These are phyloP conservation scores for Paedocypris micromegethes DNA, from an alignment of 2,797 vertebrate genomes.

Conservation along the genomic window DNA sequence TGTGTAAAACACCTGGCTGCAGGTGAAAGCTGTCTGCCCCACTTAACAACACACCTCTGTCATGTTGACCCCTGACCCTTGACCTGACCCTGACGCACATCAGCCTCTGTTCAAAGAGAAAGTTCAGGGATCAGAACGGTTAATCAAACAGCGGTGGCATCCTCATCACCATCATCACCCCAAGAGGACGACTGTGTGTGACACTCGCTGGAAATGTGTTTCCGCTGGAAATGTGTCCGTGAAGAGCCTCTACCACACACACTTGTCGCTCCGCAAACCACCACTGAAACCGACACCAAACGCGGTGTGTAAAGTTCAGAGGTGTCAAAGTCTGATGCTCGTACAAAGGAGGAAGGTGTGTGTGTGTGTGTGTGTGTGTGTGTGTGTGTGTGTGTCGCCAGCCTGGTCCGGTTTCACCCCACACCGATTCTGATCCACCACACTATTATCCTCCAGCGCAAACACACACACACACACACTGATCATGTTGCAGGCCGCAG, in stretches of 20 bases:
- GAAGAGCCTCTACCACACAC: too few species aligned
- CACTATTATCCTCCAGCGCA: neutral
- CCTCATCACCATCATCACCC: too few species aligned
- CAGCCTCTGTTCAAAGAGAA: too few species aligned
- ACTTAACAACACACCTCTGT: conserved; percentile 75
- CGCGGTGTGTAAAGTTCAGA: conserved; percentile 49
- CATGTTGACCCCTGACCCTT: conserved; percentile 62
- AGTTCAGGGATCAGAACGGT: neutral
- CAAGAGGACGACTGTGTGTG: too few species aligned
- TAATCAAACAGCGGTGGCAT: too few species aligned
- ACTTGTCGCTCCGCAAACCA: conserved; percentile 37
- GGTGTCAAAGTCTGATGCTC: conserved; percentile 64
- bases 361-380: conserved; percentile 56
- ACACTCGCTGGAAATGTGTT: too few species aligned
- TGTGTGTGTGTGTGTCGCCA: conserved; percentile 59
- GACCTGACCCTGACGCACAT: conserved; percentile 51
- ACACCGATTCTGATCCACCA: conserved; percentile 63
- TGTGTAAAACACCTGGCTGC: conserved; percentile 66
- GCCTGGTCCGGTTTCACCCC: conserved; percentile 74
- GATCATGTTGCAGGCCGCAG: conserved; percentile 61
- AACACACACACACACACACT: conserved; percentile 11
- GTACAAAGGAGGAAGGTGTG: conserved; percentile 60
- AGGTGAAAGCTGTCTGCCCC: conserved; percentile 68
- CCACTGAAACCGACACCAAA: conserved; percentile 50
- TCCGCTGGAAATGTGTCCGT: too few species aligned